Conservation (phyloP, 2,888 invertebrate genomes). For the Trileptium ribeirensis region DNA sequence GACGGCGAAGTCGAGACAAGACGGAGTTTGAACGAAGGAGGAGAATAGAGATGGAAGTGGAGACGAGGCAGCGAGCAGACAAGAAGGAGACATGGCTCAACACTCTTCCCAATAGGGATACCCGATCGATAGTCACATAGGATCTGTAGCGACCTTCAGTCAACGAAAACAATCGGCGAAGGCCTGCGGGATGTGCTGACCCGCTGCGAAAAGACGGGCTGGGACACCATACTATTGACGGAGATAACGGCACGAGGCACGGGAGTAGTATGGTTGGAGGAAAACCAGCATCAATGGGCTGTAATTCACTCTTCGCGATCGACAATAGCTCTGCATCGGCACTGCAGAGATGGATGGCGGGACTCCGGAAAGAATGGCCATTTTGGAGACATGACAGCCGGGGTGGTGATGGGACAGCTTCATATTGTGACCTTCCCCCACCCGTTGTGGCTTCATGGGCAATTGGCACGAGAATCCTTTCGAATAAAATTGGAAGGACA, state of each 20-base stretch:
- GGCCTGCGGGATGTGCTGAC: background rate
- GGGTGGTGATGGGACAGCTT: background rate
- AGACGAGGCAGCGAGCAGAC: background rate
- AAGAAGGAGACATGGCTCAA: background rate
- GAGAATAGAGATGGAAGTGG: background rate
- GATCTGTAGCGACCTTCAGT: background rate
- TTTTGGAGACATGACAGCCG: background rate
- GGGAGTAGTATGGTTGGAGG: background rate
- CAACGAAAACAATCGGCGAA: background rate
- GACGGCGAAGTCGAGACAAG: background rate
- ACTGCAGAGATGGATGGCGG: background rate
- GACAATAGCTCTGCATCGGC: background rate
- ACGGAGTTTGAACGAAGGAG: background rate
- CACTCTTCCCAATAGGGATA: background rate
- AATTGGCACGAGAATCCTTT: background rate
- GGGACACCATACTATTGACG: background rate
- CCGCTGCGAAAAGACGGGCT: background rate
- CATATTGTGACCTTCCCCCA: background rate
- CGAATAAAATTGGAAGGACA: background rate
- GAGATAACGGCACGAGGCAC: background rate
- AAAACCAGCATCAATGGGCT: slow-evolving; percentile 7
- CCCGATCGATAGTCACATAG: background rate
- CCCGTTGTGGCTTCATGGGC: background rate
- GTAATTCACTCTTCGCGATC: background rate
- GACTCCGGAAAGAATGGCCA: background rate